Percentiles rank a stretch among this genome's conserved stretches.
phyloP scores from a whole-genome alignment of 2,888 invertebrate genomes.

The Pollenia griseotomentosa region DNA sequence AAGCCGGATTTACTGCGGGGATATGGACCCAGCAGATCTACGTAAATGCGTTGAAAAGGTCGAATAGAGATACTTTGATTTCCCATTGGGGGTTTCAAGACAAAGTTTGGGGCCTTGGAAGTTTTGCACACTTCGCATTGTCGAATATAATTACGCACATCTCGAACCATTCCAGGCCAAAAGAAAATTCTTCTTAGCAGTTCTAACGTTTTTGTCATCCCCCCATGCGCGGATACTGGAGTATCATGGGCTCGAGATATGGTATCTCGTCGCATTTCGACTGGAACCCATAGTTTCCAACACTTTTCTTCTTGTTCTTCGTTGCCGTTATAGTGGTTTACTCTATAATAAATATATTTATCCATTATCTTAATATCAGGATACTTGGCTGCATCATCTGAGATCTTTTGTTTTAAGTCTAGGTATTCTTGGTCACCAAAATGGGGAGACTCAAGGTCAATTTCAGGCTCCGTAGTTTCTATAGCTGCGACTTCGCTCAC shows the following conservation, averaged over 20 bases:
- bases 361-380: constrained; percentile 18
- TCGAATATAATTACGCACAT: neutral
- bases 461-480: neutral
- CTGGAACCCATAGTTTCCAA: constrained; percentile 19
- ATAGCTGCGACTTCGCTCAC: neutral
- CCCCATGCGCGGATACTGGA: neutral
- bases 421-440: too few relatives aligned
- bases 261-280: neutral
- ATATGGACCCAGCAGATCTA: constrained; percentile 44
- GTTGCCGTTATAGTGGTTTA: neutral
- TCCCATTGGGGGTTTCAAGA: neutral
- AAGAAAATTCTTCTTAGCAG: neutral
- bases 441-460: too few relatives aligned
- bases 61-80: neutral
- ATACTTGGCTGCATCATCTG: neutral
- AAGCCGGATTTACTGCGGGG: constrained; percentile 30
- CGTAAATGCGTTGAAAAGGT: neutral
- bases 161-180: neutral
- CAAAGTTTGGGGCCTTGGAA: neutral
- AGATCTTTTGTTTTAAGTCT: constrained; percentile 8
- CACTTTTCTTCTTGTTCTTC: neutral
- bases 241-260: neutral
- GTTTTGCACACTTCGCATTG: constrained; percentile 5
- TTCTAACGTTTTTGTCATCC: constrained; percentile 18
- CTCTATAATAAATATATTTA: constrained; percentile 9